Evolutionary conservation across 2,888 invertebrate genomes (phyloP).

Genomic region (Lordiphosa fenestrarum): DNA sequence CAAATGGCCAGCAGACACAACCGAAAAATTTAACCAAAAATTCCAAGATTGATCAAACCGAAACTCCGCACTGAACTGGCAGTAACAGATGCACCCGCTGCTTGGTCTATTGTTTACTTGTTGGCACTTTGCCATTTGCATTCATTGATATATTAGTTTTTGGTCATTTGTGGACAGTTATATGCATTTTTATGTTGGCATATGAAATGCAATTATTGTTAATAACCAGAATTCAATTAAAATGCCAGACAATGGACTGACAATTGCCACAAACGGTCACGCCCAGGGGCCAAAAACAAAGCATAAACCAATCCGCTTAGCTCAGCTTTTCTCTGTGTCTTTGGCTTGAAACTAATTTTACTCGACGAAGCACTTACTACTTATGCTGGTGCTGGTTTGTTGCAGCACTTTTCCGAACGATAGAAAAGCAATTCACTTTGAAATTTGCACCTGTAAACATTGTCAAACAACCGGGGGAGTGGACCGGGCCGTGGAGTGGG

Average conservation of each 20-base stretch:
- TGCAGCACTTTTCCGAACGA: slow-evolving; percentile 74
- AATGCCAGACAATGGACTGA: slow-evolving; percentile 45
- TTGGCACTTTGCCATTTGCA: slow-evolving; percentile 36
- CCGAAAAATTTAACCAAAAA: slow-evolving; percentile 42
- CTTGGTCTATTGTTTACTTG: slow-evolving; percentile 32
- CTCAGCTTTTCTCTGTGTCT: slow-evolving; percentile 25
- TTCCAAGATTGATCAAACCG: slow-evolving; percentile 50
- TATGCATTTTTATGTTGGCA: slow-evolving; percentile 35
- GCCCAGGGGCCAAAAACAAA: slow-evolving; percentile 19
- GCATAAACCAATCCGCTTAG: slow-evolving; percentile 45
- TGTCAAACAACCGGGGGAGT: slow-evolving; percentile 52
- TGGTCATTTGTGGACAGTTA: slow-evolving; percentile 69
- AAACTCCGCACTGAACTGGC: slow-evolving; percentile 20
- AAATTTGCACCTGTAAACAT: slow-evolving; percentile 76
- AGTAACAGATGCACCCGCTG: slow-evolving; percentile 49
- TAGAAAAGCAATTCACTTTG: slow-evolving; percentile 76
- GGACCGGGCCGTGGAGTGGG: slow-evolving; percentile 1
- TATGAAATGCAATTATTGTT: slow-evolving; percentile 71
- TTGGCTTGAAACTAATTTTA: slow-evolving; percentile 55
- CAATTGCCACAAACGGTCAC: slow-evolving; percentile 52
- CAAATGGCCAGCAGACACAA: slow-evolving; percentile 35
- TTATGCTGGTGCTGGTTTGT: slow-evolving; percentile 38
- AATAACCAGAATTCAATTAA: slow-evolving; percentile 71
- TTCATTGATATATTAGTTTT: slow-evolving; percentile 70
- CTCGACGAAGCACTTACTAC: slow-evolving; percentile 42